These are phyloP conservation scores for Glossophaga mutica DNA, from an alignment of 2,797 vertebrate genomes.

Conservation along the genomic window DNA sequence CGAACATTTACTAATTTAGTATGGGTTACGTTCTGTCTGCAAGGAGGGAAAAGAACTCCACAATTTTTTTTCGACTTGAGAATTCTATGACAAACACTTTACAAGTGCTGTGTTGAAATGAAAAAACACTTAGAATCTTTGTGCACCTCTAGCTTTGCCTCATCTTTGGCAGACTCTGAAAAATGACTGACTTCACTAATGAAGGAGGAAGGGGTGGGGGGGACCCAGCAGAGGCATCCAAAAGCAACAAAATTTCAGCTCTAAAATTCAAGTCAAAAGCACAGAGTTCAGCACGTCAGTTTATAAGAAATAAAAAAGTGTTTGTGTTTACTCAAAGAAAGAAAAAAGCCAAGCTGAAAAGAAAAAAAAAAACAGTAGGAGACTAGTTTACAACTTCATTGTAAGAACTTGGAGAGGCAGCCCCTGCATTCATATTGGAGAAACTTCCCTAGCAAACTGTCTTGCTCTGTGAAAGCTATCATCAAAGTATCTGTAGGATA, in stretches of 20 bases:
- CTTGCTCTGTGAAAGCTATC: neutral
- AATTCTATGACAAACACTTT: slow-evolving; percentile 14
- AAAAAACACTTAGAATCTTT: neutral
- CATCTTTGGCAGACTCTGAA: slow-evolving; percentile 32
- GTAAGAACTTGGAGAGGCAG: neutral
- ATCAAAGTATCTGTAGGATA: neutral
- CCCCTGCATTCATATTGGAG: neutral
- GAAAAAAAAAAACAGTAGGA: neutral
- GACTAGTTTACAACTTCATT: neutral
- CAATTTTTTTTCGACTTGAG: slow-evolving; percentile 6
- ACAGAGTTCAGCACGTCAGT: neutral
- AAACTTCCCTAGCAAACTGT: neutral
- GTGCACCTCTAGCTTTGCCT: neutral
- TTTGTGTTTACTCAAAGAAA: neutral
- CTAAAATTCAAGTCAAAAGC: slow-evolving; percentile 26
- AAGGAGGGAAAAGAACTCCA: neutral
- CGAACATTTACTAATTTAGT: neutral
- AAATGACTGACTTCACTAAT: neutral
- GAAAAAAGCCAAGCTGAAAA: neutral
- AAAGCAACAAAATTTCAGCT: slow-evolving; percentile 43
- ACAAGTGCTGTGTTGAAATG: slow-evolving; percentile 8
- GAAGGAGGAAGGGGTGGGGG: neutral
- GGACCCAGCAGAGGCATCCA: neutral
- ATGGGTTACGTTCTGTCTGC: neutral
- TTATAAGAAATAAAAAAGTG: neutral